These are phyloP conservation scores for Phyto melanocephala DNA, from an alignment of 2,888 invertebrate species.

Conservation along the genomic window DNA sequence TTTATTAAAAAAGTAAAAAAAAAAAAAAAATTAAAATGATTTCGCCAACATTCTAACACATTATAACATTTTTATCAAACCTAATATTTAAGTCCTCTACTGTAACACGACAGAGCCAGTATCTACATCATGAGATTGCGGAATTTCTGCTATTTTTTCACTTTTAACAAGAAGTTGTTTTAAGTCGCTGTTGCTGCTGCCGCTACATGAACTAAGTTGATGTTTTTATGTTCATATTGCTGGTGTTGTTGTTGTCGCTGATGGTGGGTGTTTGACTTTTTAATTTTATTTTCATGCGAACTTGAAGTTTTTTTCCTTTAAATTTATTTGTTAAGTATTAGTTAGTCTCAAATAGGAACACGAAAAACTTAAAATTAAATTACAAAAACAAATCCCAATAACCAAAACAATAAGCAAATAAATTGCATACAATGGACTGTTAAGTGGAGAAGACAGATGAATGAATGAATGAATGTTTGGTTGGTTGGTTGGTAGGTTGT, in stretches of 20 bases:
- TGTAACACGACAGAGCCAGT: slow-evolving; percentile 21
- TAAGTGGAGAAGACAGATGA: slow-evolving; percentile 39
- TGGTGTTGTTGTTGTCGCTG: slow-evolving; percentile 3
- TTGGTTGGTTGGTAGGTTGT: not conserved
- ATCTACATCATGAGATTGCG: slow-evolving; percentile 45
- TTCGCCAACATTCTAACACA: too few species aligned
- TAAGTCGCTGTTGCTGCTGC: slow-evolving; percentile 27
- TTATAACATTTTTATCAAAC: not conserved
- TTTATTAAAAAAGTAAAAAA: too few species aligned
- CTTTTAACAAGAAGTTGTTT: slow-evolving; percentile 56
- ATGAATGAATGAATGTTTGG: not conserved
- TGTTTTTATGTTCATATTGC: slow-evolving; percentile 17
- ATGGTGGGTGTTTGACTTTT: slow-evolving; percentile 63
- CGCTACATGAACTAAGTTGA: slow-evolving; percentile 5
- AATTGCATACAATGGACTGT: slow-evolving; percentile 59
- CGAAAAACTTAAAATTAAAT: not conserved
- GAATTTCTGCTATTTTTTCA: slow-evolving; percentile 50
- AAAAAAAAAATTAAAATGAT: not conserved
- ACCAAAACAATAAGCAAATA: slow-evolving; percentile 52
- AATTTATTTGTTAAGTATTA: slow-evolving; percentile 37
- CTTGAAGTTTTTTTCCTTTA: slow-evolving; percentile 48
- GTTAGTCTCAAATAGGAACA: slow-evolving; percentile 55
- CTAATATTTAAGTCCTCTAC: slow-evolving; percentile 11
- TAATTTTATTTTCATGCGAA: slow-evolving; percentile 65
- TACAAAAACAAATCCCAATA: slow-evolving; percentile 28